These are phyloP conservation scores for Caenorhabditis virilis DNA, from an alignment of 2,888 invertebrate genomes.

Conservation along the genomic window DNA sequence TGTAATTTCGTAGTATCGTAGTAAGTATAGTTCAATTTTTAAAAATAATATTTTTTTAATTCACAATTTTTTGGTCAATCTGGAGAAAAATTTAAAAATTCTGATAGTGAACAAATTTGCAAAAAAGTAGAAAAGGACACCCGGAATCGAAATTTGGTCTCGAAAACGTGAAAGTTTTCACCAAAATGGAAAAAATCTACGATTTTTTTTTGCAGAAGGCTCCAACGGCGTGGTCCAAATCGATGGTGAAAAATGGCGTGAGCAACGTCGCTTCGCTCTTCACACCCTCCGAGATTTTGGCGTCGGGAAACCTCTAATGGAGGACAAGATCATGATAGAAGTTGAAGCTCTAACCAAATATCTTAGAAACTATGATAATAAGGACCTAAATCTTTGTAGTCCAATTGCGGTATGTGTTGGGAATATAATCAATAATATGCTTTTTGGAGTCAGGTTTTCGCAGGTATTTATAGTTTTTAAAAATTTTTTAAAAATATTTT, in stretches of 20 bases:
- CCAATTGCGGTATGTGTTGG: conserved; percentile 64
- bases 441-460: conserved; percentile 60
- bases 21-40: too few species aligned
- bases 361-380: conserved; percentile 11
- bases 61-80: too few species aligned
- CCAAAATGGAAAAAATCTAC: too few species aligned
- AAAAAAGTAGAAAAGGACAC: too few species aligned
- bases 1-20: too few species aligned
- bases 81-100: too few species aligned
- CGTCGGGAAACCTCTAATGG: conserved; percentile 65
- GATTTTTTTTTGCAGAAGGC: conserved; percentile 51
- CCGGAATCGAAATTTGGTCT: too few species aligned
- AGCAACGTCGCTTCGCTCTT: conserved; percentile 62
- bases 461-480: conserved; percentile 30
- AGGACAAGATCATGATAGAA: conserved; percentile 60
- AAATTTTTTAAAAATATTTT: background rate
- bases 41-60: too few species aligned
- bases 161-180: too few species aligned
- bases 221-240: conserved; percentile 66
- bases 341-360: conserved; percentile 36
- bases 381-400: conserved; percentile 35
- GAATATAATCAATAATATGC: conserved; percentile 66
- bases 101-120: background rate
- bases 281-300: conserved; percentile 65
- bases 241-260: conserved; percentile 67